Evolutionary conservation across 2,888 invertebrate species (phyloP), one percentile per base, ranked within the genome.

Genomic region (Lithophane leautieri): DNA sequence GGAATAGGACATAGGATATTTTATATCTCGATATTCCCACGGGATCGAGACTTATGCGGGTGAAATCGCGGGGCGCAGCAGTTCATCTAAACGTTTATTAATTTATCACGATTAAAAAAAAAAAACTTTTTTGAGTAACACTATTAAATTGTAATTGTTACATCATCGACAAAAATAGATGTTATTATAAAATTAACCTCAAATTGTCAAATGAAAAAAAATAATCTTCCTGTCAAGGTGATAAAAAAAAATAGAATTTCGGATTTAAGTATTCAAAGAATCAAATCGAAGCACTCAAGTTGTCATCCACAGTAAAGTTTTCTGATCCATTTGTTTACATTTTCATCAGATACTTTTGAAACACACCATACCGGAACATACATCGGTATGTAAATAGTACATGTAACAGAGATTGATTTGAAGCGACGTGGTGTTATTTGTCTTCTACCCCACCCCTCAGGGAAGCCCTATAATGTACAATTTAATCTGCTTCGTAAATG

Each of bases 401-500:
- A n/a, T 4, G 11, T 40, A 40, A 40, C 60, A 81, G n/a, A 54
- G 65, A 75, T 65, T 76, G 63, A 74, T 74, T 65, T 47, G 14
- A 60, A 19, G 28, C n/a, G 34, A 7, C n/a, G 28, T n/a, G 16
- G 14, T 34, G 82, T 68, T 44, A 68, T 68, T 52, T 28, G 58
- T 78, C 42, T 75, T 60, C 22, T 16, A 19, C 12, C 28, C 40
- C 58, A 9, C 40, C 47, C 79, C 67, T 70, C 14, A 54, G 58
- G 58, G 70, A 79, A 83, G 66, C 71, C 67, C 2, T 70, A 44
- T 70, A 60, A 78, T 67, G 56, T 81, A 79, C 68, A 71, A 83
- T 83, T 79, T 81, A 81, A 81, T 81, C 71, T 42, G 63, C 22
- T 9, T 2, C 54, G 71, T 81, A 67, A 70, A 58, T 71, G 54